These are phyloP conservation scores for Conomelus anceps DNA, from an alignment of 2,888 invertebrate genomes.

Conservation along the genomic window DNA sequence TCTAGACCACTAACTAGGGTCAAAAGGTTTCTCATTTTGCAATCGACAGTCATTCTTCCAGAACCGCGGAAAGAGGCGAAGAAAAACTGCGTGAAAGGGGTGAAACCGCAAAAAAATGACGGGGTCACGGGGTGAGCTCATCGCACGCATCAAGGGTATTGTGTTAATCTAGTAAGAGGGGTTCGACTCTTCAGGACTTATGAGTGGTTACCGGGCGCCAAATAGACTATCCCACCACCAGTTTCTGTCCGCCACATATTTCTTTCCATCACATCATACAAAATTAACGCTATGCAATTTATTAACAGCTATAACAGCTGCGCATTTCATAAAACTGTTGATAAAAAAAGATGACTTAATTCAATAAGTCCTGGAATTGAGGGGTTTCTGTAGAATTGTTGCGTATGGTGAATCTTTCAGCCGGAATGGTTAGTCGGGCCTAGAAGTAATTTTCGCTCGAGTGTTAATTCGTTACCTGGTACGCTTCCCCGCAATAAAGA, in stretches of 20 bases:
- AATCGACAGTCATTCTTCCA: neutral
- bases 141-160: neutral
- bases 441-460: too few species aligned
- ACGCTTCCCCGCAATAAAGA: too few species aligned
- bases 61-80: conserved; percentile 11
- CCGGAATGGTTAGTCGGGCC: too few species aligned
- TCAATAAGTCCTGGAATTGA: too few species aligned
- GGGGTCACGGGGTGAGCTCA: neutral
- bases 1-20: neutral
- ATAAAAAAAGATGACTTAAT: too few species aligned
- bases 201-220: neutral
- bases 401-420: too few species aligned
- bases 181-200: neutral
- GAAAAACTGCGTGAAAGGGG: conserved; percentile 17
- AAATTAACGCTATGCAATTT: neutral
- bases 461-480: too few species aligned
- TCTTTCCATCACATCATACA: neutral
- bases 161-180: neutral
- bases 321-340: neutral
- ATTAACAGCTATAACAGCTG: neutral
- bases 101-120: conserved; percentile 16
- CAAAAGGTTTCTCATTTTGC: neutral
- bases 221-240: neutral
- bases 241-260: neutral
- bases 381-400: too few species aligned